Percentiles rank a stretch among this genome's conserved stretches.
Evolutionary conservation across 2,888 invertebrate species (phyloP).

Genomic region (Trissolcus brochymenae): DNA sequence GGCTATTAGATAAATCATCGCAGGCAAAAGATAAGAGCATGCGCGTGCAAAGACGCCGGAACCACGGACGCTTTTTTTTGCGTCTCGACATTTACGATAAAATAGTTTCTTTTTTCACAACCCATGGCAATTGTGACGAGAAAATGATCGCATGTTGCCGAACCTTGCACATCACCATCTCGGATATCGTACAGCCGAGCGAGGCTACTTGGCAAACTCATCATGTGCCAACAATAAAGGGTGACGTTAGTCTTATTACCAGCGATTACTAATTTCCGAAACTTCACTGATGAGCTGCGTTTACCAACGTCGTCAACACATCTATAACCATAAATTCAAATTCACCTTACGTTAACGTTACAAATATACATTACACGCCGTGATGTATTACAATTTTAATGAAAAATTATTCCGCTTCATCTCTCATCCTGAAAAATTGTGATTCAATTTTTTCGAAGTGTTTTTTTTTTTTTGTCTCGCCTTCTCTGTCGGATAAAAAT

Average conservation of each 20-base stretch:
- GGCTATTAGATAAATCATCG: conserved; percentile 47
- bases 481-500: too few relatives aligned
- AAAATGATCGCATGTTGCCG: conserved; percentile 47
- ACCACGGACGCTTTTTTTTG: conserved; percentile 39
- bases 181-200: conserved; percentile 14
- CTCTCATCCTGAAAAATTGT: too few relatives aligned
- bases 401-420: too few relatives aligned
- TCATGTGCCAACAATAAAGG: conserved; percentile 41
- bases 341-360: too few relatives aligned
- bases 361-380: neutral
- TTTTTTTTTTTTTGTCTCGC: too few relatives aligned
- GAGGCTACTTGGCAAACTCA: conserved; percentile 46
- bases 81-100: conserved; percentile 41
- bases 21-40: conserved; percentile 19
- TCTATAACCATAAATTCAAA: too few relatives aligned
- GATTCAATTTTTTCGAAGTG: too few relatives aligned
- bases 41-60: conserved; percentile 24
- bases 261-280: conserved; percentile 54
- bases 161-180: conserved; percentile 47
- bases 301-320: conserved; percentile 28
- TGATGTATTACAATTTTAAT: too few relatives aligned
- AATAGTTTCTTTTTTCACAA: conserved; percentile 52
- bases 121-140: conserved; percentile 41
- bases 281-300: conserved; percentile 31
- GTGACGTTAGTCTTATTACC: conserved; percentile 53